Conservation (phyloP, 2,888 invertebrate species). For the Eubasilissa splendida region DNA sequence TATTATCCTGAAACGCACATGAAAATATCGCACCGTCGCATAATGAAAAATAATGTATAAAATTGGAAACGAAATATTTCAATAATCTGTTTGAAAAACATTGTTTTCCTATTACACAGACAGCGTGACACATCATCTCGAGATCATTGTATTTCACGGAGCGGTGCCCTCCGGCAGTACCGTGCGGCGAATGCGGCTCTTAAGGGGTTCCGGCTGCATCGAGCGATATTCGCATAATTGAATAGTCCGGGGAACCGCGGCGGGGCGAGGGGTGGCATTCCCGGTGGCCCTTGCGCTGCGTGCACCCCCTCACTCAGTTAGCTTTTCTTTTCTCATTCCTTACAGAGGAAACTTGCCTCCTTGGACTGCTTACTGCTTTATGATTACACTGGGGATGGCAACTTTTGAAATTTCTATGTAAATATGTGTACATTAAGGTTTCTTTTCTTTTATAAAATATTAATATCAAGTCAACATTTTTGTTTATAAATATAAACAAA, state of each 20-base stretch:
- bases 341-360: constrained; percentile 21
- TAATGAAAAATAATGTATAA: no score
- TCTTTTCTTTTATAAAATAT: no score
- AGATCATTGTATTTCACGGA: constrained; percentile 17
- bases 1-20: no score
- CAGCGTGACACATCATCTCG: not conserved
- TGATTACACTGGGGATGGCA: constrained; percentile 18
- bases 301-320: constrained; percentile 25
- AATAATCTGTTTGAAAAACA: no score
- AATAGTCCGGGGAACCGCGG: constrained; percentile 35
- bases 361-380: not conserved
- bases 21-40: no score
- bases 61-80: no score
- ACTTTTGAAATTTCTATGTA: constrained; percentile 17
- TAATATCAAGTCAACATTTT: no score
- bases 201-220: constrained; percentile 24
- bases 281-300: constrained; percentile 36
- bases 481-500: no score
- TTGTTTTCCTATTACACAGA: no score
- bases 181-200: constrained; percentile 11
- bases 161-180: not conserved
- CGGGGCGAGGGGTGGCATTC: constrained; percentile 10
- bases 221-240: constrained; percentile 53
- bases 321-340: constrained; percentile 33
- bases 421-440: not conserved